A percentile compares a stretch with the other conserved stretches of the same genome.
Conservation (phyloP, 2,113 vertebrate species). For the Coryphaenoides rupestris region DNA sequence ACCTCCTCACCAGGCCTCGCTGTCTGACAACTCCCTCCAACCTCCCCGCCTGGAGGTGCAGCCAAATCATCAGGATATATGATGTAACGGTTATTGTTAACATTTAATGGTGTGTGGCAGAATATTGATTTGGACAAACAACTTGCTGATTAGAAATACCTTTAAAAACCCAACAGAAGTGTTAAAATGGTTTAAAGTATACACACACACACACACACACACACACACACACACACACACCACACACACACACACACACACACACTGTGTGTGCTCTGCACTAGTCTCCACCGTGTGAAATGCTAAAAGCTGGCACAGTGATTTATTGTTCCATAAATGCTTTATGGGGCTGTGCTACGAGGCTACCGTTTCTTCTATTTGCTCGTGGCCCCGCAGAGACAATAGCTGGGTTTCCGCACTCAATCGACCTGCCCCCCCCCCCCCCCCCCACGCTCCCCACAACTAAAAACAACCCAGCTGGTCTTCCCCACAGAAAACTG, state of each 20-base stretch:
- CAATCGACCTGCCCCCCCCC: constrained; percentile 27
- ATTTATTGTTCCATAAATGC: constrained; percentile 75
- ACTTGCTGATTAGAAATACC: no score
- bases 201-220: neutral
- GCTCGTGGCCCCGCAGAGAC: constrained; percentile 56
- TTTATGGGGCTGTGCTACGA: constrained; percentile 52
- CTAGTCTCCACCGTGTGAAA: constrained; percentile 36
- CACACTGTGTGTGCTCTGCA: no score
- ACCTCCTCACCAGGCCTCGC: constrained; percentile 17
- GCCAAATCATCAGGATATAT: no score
- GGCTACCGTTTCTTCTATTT: constrained; percentile 57
- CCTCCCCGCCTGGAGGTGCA: no score
- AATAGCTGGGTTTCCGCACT: constrained; percentile 54
- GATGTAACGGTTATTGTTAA: no score
- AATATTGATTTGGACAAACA: no score
- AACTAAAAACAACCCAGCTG: constrained; percentile 13
- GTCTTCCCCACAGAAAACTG: constrained; percentile 25
- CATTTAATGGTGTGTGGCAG: no score
- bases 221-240: neutral
- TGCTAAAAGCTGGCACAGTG: constrained; percentile 56
- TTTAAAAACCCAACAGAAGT: no score
- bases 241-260: constrained; percentile 11
- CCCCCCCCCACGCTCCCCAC: constrained; percentile 1
- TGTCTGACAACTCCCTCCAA: neutral
- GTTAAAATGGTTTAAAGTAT: no score